Percentiles rank a stretch among this genome's conserved stretches.
phyloP scores from a whole-genome alignment of 2,888 invertebrate species.

The Drosophila sordidapex region DNA sequence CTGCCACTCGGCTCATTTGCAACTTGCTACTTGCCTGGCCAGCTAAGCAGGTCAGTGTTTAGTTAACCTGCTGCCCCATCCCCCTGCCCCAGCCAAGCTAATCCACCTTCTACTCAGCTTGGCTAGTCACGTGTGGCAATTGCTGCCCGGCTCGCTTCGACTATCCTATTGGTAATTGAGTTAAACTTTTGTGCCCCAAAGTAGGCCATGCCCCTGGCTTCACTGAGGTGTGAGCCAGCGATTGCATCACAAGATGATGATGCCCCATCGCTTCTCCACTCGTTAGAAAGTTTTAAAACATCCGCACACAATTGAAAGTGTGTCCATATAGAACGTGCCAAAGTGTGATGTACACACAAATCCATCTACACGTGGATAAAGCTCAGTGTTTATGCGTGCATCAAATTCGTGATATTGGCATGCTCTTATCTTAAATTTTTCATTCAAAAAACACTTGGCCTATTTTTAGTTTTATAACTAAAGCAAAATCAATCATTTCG shows the following conservation, averaged over 20 bases:
- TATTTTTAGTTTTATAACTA: too few species aligned
- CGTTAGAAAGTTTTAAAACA: constrained; percentile 62
- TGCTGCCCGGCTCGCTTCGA: constrained; percentile 4
- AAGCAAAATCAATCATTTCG: too few species aligned
- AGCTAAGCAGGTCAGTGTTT: constrained; percentile 62
- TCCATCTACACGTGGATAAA: constrained; percentile 6
- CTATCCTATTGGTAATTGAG: constrained; percentile 65
- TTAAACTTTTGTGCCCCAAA: constrained; percentile 72
- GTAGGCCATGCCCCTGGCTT: constrained; percentile 66
- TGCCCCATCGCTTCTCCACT: constrained; percentile 36
- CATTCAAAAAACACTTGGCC: too few species aligned
- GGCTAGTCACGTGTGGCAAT: constrained; percentile 72
- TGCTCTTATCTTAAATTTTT: neutral
- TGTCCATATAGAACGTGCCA: constrained; percentile 36
- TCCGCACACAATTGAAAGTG: constrained; percentile 27
- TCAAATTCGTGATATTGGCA: constrained; percentile 4
- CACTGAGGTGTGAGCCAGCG: constrained; percentile 50
- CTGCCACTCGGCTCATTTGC: constrained; percentile 19
- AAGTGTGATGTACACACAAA: constrained; percentile 18
- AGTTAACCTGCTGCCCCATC: constrained; percentile 16
- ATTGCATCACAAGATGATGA: constrained; percentile 68
- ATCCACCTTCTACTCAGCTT: constrained; percentile 39
- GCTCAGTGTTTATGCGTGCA: constrained; percentile 39
- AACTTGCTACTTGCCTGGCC: constrained; percentile 52
- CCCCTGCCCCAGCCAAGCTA: constrained; percentile 19